These are phyloP conservation scores for Drepana falcataria DNA, from an alignment of 2,888 invertebrate genomes.

Conservation along the genomic window DNA sequence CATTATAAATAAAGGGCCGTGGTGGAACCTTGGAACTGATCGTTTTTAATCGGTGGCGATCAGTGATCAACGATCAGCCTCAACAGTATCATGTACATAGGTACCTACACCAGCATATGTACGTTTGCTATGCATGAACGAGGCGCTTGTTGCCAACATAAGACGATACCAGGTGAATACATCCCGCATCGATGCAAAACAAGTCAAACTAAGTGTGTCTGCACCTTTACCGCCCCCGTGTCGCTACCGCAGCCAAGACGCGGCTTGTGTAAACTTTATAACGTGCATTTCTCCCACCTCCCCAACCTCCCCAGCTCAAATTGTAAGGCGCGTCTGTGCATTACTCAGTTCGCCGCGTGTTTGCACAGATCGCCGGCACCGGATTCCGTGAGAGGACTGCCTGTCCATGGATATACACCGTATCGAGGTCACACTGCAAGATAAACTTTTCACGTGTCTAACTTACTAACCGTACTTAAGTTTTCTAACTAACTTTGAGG, in stretches of 20 bases:
- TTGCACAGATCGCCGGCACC: slow-evolving; percentile 69
- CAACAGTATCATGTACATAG: too few relatives aligned
- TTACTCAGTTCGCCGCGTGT: slow-evolving; percentile 68
- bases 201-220: neutral
- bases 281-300: slow-evolving; percentile 50
- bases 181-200: neutral
- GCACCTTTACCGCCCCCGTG: neutral
- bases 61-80: too few relatives aligned
- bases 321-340: slow-evolving; percentile 67
- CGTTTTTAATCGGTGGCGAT: too few relatives aligned
- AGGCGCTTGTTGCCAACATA: too few relatives aligned
- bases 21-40: too few relatives aligned
- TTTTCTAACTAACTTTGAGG: slow-evolving; percentile 31
- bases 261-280: slow-evolving; percentile 75
- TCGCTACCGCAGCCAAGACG: slow-evolving; percentile 46
- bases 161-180: too few relatives aligned
- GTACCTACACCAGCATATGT: too few relatives aligned
- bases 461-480: slow-evolving; percentile 42
- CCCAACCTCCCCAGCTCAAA: slow-evolving; percentile 42
- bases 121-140: too few relatives aligned
- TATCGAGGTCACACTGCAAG: slow-evolving; percentile 64
- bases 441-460: slow-evolving; percentile 56
- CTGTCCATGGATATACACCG: slow-evolving; percentile 33
- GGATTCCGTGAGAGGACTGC: slow-evolving; percentile 65
- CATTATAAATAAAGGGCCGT: too few relatives aligned